Evolutionary conservation across 2,888 invertebrate genomes (phyloP), one percentile per base, ranked within the genome.

Genomic region (Chrysomela aeneicollis): DNA sequence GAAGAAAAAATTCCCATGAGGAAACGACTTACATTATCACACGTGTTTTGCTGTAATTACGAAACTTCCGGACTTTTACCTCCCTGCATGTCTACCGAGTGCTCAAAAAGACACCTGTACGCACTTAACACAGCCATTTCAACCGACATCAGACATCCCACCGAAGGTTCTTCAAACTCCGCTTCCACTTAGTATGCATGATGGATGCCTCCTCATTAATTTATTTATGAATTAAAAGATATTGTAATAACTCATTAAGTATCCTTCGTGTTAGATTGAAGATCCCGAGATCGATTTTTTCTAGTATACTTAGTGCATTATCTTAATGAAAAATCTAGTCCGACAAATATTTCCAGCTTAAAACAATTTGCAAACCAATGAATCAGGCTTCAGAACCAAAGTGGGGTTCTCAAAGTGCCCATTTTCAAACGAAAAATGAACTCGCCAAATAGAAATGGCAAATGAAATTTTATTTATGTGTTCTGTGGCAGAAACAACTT

Each of bases 11-110:
- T 61, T 61, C 61, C 61, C 61, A 61, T 54, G 53, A 47, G 42
- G 26, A 22, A 26, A 30, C 15, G 32, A 8, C 54, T 42, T 22
- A 53, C 42, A 63, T 66, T 61, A 67, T 68, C 68, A 69, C 74
- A 74, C 74, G 74, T 74, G 74, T 79, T 77, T 74, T 71, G 76
- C 73, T 71, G 79, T 79, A 79, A 80, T 81, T 81, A 81, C 79
- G 70, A 61, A 66, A 78, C 79, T 81, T 81, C 81, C 81, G 80
- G 78, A 77, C 67, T 77, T 61, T 49, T 61, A 67, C 68, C 72
- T 70, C 79, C 77, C 76, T 74, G 76, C 76, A 75, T 71, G 74
- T 78, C 57, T 21, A 60, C 52, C n/a, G 50, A 8, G 30, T 37
- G 18, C 49, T 61, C 46, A 21, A 47, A 60, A 60, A 63, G 59